These are phyloP conservation scores for Limnephilus rhombicus DNA, from an alignment of 2,888 invertebrate genomes.

Conservation along the genomic window DNA sequence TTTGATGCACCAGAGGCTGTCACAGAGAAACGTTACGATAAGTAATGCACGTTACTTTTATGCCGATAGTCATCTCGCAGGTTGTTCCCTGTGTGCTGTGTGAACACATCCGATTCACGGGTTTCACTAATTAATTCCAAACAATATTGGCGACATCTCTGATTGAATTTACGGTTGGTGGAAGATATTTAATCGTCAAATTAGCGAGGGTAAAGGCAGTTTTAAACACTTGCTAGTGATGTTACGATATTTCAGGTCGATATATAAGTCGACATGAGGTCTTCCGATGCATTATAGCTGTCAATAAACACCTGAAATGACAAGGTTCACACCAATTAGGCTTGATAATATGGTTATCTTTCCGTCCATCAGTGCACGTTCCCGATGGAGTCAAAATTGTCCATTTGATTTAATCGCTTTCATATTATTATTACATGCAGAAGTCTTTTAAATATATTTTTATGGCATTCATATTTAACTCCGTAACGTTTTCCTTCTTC, in stretches of 20 bases:
- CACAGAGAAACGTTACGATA: not conserved
- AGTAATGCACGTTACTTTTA: slow-evolving; percentile 35
- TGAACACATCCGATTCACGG: slow-evolving; percentile 20
- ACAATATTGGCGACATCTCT: slow-evolving; percentile 14
- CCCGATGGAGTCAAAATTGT: not conserved
- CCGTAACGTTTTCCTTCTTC: not conserved
- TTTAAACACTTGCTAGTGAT: slow-evolving; percentile 35
- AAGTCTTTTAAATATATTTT: not conserved
- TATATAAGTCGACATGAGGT: slow-evolving; percentile 22
- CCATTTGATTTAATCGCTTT: slow-evolving; percentile 15
- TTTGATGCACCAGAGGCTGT: slow-evolving; percentile 28
- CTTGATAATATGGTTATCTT: slow-evolving; percentile 20
- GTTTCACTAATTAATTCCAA: slow-evolving; percentile 28
- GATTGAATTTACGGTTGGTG: slow-evolving; percentile 18
- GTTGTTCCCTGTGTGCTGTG: not conserved
- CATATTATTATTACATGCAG: not conserved
- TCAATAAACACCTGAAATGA: slow-evolving; percentile 19
- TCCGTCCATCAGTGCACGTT: not conserved
- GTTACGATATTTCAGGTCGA: not conserved
- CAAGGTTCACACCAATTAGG: slow-evolving; percentile 46
- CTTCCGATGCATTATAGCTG: not conserved
- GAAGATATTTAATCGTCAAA: slow-evolving; percentile 34
- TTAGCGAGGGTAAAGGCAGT: slow-evolving; percentile 1
- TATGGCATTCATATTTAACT: not conserved
- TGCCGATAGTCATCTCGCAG: slow-evolving; percentile 9